Evolutionary conservation across 1,140 invertebrate genomes (phyloP).

Genomic region (Triops longicaudatus): DNA sequence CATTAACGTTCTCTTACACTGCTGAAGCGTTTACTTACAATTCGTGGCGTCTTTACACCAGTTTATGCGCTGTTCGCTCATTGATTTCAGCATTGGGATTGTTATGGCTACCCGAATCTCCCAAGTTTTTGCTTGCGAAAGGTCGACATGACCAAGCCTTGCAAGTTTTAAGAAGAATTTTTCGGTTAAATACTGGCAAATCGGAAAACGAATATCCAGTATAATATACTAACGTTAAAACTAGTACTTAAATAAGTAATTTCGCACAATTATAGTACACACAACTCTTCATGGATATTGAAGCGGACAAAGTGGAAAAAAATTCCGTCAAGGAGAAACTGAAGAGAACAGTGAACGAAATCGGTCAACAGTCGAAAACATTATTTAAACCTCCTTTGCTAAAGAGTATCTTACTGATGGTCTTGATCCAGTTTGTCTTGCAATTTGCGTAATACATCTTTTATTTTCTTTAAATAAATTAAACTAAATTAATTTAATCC

Average conservation of each 20-base stretch:
- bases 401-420: not conserved
- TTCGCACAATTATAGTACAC: not conserved
- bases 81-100: slow-evolving; percentile 48
- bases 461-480: not conserved
- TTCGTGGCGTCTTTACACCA: slow-evolving; percentile 66
- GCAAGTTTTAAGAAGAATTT: slow-evolving; percentile 47
- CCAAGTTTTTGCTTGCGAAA: slow-evolving; percentile 53
- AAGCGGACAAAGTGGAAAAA: not conserved
- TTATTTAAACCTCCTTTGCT: not conserved
- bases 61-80: slow-evolving; percentile 55
- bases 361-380: not conserved
- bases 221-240: not conserved
- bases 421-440: not conserved
- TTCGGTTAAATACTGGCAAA: slow-evolving; percentile 45
- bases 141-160: slow-evolving; percentile 47
- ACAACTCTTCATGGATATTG: not conserved
- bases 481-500: not conserved
- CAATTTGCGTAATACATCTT: not conserved
- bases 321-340: not conserved
- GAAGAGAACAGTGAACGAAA: not conserved
- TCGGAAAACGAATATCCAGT: slow-evolving; percentile 39
- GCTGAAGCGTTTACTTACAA: slow-evolving; percentile 52
- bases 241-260: not conserved
- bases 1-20: slow-evolving; percentile 48
- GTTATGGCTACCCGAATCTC: slow-evolving; percentile 57